These are phyloP conservation scores for Nothoprocta perdicaria DNA, from an alignment of 2,113 vertebrate genomes.

Conservation along the genomic window DNA sequence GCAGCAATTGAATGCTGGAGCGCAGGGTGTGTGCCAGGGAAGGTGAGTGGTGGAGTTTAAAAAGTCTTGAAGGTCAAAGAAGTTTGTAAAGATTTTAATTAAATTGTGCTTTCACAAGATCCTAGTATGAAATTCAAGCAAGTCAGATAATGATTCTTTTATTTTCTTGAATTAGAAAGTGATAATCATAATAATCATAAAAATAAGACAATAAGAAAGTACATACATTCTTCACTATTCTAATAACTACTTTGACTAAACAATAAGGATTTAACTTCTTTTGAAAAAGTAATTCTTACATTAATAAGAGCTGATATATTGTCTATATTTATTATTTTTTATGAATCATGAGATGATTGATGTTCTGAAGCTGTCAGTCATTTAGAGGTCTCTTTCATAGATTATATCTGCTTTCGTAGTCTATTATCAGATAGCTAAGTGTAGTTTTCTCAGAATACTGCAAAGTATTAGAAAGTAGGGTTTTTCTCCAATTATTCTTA, in stretches of 20 bases:
- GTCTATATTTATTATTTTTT: background rate
- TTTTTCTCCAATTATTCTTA: background rate
- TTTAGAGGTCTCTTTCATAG: background rate
- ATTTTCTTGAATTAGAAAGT: background rate
- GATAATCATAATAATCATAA: background rate
- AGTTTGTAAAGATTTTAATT: background rate
- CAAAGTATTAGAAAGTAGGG: background rate
- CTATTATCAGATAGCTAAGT: constrained; percentile 6
- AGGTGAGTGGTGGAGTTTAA: background rate
- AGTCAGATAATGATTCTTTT: background rate
- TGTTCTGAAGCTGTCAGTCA: background rate
- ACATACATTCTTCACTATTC: background rate
- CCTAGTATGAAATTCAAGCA: background rate
- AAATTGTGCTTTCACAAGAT: background rate
- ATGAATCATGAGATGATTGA: background rate
- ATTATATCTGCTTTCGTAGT: background rate
- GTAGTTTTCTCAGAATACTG: background rate
- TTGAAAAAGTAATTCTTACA: background rate
- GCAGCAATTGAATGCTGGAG: background rate
- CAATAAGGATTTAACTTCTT: background rate
- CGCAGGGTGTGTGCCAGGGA: background rate
- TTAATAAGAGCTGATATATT: background rate
- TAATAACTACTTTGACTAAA: background rate
- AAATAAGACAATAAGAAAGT: background rate
- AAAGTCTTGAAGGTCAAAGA: background rate